Evolutionary conservation across 1,140 invertebrate species (phyloP), one percentile per base, ranked within the genome.

Genomic region (Oedothorax gibbosus): DNA sequence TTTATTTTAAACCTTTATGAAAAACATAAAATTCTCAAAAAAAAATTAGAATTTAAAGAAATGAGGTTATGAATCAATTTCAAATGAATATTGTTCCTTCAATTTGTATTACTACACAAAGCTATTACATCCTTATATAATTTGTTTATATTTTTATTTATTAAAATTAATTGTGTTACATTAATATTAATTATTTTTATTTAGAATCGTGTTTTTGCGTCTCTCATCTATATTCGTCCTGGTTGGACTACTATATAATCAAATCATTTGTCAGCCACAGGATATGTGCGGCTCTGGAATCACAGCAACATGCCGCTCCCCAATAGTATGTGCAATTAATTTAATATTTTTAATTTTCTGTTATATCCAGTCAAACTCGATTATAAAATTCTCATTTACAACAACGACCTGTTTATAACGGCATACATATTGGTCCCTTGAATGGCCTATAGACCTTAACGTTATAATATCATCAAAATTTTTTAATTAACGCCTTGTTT

Each of bases 221-320:
- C 53, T 77, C 12, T 68, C 83, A 15, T 85, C 83, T 20, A 54
- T 85, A 7, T 77, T 85, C 60, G 75, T 85, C 12, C 50, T 85
- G 15, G 75, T 85, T 53, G 62, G 83, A 12, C 62, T 66, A 9
- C 65, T 85, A 9, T 71, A 77, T 66, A 62, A 77, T n/a, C 64
- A 85, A 85, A 77, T 85, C 18, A 78, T 57, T 53, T 85, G 83
- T 71, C 53, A 85, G n/a, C 83, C 83, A 5, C 77, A 65, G 64
- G 83, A 85, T 71, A 78, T 62, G 64, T 85, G 73, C 35, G 68
- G 71, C 54, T 50, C 69, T 60, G 73, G 72, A 14, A 85, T 21
- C 7, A 64, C n/a, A n/a, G 71, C 20, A 49, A 54, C 60, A 14
- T 85, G 83, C 35, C 73, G 50, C 8, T 77, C 83, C 7, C 83